A percentile compares a stretch with the other conserved stretches of the same genome.
phyloP scores from a whole-genome alignment of 2,888 invertebrate genomes.

The Nephrotoma appendiculata region DNA sequence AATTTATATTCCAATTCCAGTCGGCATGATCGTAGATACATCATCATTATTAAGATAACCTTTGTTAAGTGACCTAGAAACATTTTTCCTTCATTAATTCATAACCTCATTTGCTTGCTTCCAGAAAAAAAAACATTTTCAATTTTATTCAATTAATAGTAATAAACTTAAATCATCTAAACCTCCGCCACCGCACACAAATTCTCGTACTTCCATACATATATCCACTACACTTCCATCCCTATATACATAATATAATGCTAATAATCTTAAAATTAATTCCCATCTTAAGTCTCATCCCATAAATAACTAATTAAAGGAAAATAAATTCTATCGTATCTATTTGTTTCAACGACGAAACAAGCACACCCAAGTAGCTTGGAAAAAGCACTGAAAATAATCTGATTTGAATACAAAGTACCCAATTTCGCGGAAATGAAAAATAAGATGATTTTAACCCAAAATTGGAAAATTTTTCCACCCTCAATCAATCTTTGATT shows the following conservation, averaged over 20 bases:
- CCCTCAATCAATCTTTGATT: background rate
- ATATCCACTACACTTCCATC: background rate
- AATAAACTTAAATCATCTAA: background rate
- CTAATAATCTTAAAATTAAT: background rate
- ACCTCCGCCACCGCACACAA: background rate
- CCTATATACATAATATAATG: background rate
- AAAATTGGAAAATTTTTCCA: background rate
- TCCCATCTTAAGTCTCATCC: background rate
- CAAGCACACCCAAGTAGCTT: background rate
- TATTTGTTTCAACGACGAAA: background rate
- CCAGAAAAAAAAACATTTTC: background rate
- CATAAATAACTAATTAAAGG: background rate
- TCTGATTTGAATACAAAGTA: background rate
- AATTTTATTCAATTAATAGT: background rate
- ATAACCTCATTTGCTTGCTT: background rate
- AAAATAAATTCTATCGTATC: background rate
- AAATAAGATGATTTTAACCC: background rate
- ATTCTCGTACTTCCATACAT: background rate
- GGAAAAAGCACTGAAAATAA: background rate
- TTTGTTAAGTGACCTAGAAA: background rate
- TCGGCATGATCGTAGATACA: background rate
- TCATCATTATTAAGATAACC: background rate
- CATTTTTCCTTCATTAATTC: background rate
- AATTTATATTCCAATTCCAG: background rate
- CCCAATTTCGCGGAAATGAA: background rate